phyloP scores from a whole-genome alignment of 2,888 invertebrate genomes.

The Quadroppia sp. region DNA sequence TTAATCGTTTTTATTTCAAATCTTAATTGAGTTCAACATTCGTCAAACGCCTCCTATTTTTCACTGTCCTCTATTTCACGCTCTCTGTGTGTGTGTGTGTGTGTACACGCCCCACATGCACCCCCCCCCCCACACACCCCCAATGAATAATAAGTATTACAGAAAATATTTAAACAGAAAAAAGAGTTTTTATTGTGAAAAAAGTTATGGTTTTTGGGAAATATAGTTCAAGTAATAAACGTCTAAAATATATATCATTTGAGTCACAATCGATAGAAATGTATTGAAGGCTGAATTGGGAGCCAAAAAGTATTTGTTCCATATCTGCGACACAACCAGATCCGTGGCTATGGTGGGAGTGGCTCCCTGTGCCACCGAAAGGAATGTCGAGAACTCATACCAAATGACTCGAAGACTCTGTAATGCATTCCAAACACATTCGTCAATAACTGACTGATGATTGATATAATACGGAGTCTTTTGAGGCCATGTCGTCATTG shows the following conservation, averaged over 20 bases:
- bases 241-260: neutral
- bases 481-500: too few species aligned
- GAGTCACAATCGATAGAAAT: neutral
- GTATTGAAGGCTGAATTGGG: neutral
- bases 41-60: too few species aligned
- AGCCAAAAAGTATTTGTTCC: neutral
- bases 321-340: neutral
- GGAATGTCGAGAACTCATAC: neutral
- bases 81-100: too few species aligned
- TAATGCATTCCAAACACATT: neutral
- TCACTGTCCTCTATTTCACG: too few species aligned
- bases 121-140: too few species aligned
- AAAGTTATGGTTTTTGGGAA: neutral
- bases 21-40: too few species aligned
- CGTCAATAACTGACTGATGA: slow-evolving; percentile 2
- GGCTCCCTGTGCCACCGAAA: neutral
- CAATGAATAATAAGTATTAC: too few species aligned
- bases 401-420: neutral
- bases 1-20: too few species aligned
- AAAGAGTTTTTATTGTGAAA: too few species aligned
- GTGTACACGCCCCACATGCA: too few species aligned
- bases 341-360: neutral
- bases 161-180: too few species aligned
- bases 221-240: neutral
- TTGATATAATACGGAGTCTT: slow-evolving; percentile 1